Conservation (phyloP, 2,113 vertebrate genomes). For the Ceyx melanurus region DNA sequence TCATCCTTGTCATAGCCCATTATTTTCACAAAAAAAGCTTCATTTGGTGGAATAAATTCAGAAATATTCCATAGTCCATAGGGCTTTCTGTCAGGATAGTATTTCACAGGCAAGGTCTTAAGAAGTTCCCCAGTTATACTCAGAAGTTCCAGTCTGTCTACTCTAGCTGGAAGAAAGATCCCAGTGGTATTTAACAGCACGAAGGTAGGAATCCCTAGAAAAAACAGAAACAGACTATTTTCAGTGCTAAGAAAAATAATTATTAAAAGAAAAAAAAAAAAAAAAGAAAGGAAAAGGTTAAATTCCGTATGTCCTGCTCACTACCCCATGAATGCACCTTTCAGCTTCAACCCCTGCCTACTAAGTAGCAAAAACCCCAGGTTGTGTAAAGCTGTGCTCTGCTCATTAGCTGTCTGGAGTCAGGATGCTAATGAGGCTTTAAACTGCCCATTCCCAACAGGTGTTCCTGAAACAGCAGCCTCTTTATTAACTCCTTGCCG, state of each 20-base stretch:
- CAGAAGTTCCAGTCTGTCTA: conserved; percentile 89
- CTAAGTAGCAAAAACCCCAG: not conserved
- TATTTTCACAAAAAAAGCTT: conserved; percentile 93
- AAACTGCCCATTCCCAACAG: not conserved
- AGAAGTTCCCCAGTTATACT: conserved; percentile 84
- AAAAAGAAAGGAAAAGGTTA: not conserved
- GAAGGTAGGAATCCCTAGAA: conserved; percentile 90
- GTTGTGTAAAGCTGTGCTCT: not conserved
- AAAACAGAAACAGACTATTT: conserved; percentile 28
- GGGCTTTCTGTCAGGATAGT: conserved; percentile 85
- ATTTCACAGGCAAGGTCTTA: conserved; percentile 90
- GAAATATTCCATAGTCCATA: conserved; percentile 95
- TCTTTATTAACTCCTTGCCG: not conserved
- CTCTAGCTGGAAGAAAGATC: conserved; percentile 83
- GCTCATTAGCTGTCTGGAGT: not conserved
- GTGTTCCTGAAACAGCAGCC: not conserved
- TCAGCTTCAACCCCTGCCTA: not conserved
- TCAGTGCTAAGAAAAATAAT: not conserved
- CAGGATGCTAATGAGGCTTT: not conserved
- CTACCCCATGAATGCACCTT: not conserved
- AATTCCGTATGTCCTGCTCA: not conserved
- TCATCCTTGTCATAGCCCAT: conserved; percentile 88
- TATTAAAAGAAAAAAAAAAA: not conserved
- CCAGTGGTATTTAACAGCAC: conserved; percentile 94
- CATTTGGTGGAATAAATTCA: conserved; percentile 90